Conservation (phyloP, 2,888 invertebrate species). For the Andrena praecox region DNA sequence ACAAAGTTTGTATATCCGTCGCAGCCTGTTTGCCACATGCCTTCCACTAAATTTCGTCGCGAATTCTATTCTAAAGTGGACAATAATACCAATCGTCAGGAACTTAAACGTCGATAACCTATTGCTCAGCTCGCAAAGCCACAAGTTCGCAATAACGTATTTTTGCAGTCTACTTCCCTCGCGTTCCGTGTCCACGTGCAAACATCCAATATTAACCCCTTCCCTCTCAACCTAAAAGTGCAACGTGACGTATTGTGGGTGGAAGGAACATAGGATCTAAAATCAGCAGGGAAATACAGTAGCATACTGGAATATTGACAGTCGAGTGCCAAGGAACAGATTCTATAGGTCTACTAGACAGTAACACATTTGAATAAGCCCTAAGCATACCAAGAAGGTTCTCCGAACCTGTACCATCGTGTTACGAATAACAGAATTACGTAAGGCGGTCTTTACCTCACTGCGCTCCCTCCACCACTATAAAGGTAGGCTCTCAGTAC, state of each 20-base stretch:
- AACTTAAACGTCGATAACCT: constrained; percentile 12
- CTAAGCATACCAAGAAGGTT: not conserved
- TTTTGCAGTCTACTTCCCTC: constrained; percentile 19
- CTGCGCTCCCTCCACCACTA: not conserved
- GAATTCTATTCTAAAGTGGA: not conserved
- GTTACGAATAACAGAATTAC: not conserved
- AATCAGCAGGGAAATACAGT: not conserved
- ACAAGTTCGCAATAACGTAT: constrained; percentile 13
- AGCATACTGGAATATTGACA: not conserved
- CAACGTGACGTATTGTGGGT: constrained; percentile 37
- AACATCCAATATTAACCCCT: not conserved
- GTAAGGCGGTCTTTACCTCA: too few species aligned
- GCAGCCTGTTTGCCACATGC: not conserved
- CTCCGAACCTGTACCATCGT: not conserved
- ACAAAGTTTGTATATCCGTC: not conserved
- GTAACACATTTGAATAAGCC: not conserved
- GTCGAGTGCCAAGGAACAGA: not conserved
- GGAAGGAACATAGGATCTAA: not conserved
- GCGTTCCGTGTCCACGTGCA: constrained; percentile 32
- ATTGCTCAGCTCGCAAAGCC: constrained; percentile 8
- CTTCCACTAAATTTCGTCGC: not conserved
- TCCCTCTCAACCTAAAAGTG: too few species aligned
- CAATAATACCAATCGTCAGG: not conserved
- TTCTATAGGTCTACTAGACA: not conserved
- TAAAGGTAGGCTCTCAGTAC: not conserved